Evolutionary conservation across 2,113 vertebrate species (phyloP), one percentile per base, ranked within the genome.

Genomic region (Arothron firmamentum): DNA sequence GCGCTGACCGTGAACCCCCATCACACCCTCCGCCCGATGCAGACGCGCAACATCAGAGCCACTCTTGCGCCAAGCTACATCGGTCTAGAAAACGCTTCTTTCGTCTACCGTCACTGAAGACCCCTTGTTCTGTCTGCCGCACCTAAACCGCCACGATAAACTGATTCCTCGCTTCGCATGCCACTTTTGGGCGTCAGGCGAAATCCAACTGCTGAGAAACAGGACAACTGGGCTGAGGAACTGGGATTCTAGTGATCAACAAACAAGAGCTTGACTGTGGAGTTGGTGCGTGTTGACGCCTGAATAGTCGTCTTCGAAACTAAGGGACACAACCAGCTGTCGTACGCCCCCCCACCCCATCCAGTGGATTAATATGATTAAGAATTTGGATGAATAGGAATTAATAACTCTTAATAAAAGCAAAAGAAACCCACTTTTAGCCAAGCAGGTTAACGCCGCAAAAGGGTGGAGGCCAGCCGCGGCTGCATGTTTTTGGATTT

Each of bases 311-410:
- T 47, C 65, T 63, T 62, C 56, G 67, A 53, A 21, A 21, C 13
- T 45, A 70, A 81, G 65, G 68, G 38, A 54, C 59, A 20, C 17
- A 14, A 16, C 65, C 63, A 67, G 79, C 72, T 77, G 72, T 75
- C 72, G 70, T 52, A 67, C 72, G 61, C 75, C 75, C 79, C 75
- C 77, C 75, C 70, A 13, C 71, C 31, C 61, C 55, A 28, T 3
- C 6, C 46, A 68, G 66, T 78, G 38, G 23, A 70, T 52, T 45
- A 49, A 74, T 56, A 62, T 54, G 64, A 69, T 67, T 20, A 48
- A 52, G 66, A 67, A 61, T 62, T 72, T 48, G 67, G 67, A 77
- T 77, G 59, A 70, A 25, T 9, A 59, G 57, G 56, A 41, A 56
- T 53, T 54, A 54, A 72, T 60, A 56, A 38, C 57, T 70, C 67